Percentiles rank a stretch among this genome's conserved stretches.
These are phyloP conservation scores for Lamellibrachia columna DNA, from an alignment of 2,888 invertebrate species.

Conservation along the genomic window DNA sequence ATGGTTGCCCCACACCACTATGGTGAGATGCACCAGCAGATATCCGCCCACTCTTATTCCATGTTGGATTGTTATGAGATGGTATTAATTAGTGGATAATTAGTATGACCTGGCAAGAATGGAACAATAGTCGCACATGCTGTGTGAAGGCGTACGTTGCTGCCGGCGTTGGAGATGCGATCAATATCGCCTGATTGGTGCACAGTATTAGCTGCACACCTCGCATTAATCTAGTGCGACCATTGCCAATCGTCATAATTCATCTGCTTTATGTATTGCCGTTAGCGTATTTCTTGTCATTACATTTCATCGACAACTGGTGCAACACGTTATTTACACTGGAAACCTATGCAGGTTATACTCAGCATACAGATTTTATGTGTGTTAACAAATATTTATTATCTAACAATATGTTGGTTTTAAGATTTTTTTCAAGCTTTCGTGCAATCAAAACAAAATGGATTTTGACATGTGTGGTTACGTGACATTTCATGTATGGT, in stretches of 20 bases:
- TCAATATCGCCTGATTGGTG: background rate
- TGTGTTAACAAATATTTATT: background rate
- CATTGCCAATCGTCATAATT: background rate
- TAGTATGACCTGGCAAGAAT: slow-evolving; percentile 16
- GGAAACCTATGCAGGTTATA: background rate
- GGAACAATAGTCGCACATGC: slow-evolving; percentile 1
- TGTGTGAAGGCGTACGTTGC: background rate
- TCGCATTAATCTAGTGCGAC: slow-evolving; percentile 2
- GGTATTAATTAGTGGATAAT: slow-evolving; percentile 16
- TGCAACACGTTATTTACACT: background rate
- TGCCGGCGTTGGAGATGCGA: background rate
- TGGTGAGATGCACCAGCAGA: background rate
- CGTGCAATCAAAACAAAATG: background rate
- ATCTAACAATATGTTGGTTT: background rate
- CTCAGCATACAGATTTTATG: background rate
- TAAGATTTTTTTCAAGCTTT: background rate
- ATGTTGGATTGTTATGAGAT: slow-evolving; percentile 3
- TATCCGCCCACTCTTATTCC: background rate
- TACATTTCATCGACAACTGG: background rate
- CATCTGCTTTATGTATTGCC: slow-evolving; percentile 16
- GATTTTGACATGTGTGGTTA: background rate
- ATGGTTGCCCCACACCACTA: background rate
- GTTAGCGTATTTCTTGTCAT: background rate
- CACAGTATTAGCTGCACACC: background rate
- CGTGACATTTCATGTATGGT: too few relatives aligned